A percentile compares a stretch with the other conserved stretches of the same genome.
Conservation (phyloP, 1,140 invertebrate species). For the Drosophila fuyamai region DNA sequence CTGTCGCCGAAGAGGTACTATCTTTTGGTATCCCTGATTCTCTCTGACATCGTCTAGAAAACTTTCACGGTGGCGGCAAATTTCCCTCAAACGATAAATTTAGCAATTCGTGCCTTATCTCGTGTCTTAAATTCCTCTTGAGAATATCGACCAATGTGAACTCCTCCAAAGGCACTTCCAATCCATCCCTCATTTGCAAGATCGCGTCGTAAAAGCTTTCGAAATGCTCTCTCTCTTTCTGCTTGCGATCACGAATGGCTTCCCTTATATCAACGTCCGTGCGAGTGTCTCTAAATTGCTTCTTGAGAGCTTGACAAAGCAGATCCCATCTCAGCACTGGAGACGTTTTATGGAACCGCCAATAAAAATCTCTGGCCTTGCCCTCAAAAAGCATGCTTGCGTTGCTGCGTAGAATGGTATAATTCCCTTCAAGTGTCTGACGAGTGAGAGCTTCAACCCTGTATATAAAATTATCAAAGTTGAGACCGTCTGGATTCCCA, state of each 20-base stretch:
- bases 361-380: no score
- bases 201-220: not conserved
- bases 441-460: no score
- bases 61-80: not conserved
- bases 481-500: no score
- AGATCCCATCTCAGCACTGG: not conserved
- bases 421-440: no score
- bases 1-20: slow-evolving; percentile 2
- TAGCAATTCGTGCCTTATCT: not conserved
- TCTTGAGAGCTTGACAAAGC: not conserved
- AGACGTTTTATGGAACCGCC: no score
- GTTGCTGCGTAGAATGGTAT: no score
- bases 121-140: not conserved
- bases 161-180: not conserved
- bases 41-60: slow-evolving; percentile 10
- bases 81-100: slow-evolving; percentile 7
- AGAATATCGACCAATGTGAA: no score
- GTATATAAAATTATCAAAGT: no score
- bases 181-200: not conserved
- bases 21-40: not conserved
- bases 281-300: not conserved
- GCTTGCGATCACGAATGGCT: slow-evolving; percentile 1
- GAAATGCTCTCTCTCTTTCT: not conserved
- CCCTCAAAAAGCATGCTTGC: no score
- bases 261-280: slow-evolving; percentile 4